Evolutionary conservation across 53 echinoderm and acorn worm species (phyloP).

Genomic region (Antedon mediterranea): DNA sequence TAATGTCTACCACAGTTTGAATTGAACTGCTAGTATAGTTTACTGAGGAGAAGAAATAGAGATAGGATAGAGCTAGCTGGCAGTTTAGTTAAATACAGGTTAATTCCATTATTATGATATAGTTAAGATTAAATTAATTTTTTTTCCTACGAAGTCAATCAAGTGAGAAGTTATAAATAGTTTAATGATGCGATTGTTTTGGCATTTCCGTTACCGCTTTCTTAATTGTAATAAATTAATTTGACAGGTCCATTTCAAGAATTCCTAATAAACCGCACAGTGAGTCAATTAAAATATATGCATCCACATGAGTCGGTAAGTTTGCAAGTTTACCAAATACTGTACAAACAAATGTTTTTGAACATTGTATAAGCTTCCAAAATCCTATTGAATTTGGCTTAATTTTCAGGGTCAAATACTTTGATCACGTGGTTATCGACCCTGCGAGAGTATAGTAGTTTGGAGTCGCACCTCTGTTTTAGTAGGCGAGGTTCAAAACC

Average conservation of each 20-base stretch:
- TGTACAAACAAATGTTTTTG: no score
- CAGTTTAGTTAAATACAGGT: no score
- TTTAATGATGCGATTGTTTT: background rate
- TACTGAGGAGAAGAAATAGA: no score
- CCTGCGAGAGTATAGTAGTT: background rate
- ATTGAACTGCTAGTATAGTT: no score
- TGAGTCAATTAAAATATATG: background rate
- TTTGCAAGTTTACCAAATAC: background rate
- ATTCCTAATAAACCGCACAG: background rate
- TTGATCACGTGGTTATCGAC: background rate
- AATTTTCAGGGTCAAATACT: background rate
- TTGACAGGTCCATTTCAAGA: background rate
- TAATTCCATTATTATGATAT: no score
- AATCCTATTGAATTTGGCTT: background rate
- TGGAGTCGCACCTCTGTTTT: no score
- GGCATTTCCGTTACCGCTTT: background rate
- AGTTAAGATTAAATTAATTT: no score
- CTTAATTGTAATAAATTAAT: background rate
- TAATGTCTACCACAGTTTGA: no score
- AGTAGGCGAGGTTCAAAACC: background rate
- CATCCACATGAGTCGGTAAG: background rate
- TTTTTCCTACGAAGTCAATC: no score
- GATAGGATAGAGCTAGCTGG: no score
- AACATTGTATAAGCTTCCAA: background rate
- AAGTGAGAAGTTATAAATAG: background rate